Base-by-base conservation (phyloP, 2,888 invertebrate species). In the Drosophila hamatofila region DNA sequence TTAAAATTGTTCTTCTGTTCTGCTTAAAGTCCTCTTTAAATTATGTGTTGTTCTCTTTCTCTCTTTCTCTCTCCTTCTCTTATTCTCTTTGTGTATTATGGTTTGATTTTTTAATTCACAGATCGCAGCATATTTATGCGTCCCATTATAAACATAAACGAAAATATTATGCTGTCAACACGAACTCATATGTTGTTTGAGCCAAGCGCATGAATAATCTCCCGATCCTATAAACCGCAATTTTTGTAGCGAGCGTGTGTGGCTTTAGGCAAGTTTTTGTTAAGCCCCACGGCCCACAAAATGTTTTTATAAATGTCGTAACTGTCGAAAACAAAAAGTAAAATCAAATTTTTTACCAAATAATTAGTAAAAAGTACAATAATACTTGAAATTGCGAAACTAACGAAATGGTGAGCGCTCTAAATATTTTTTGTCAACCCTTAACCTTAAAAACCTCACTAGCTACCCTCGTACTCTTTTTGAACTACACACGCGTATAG, bases 121-220 rank as follows among this genome's bases (percentile, higher is more conserved):
- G 91, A 91, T 91, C 81, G 78, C 91, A 91, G 80, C 91, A 91
- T 89, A 88, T 91, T 84, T 91, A 91, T 90, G 91, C 89, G 72
- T 86, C 91, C 82, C 89, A 90, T 82, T 86, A 88, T 54, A 90
- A 86, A 81, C 81, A 80, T 78, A 91, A 85, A 79, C 91, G 90
- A 88, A 91, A 91, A 84, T 91, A 91, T 84, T 91, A 90, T 83
- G 90, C 91, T 77, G 91, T 91, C 83, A 91, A 91, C 81, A 85
- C 88, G 59, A 90, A 91, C 85, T 86, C 90, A 75, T 91, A 85
- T 74, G 88, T 85, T 74, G 88, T 88, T 83, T 87, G 81, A 88
- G 71, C 72, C 77, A 57, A 82, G 68, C 67, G 62, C 80, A 82
- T 75, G 71, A 59, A 39, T 25, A 48, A 49, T 21, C 49, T 25